phyloP scores from a whole-genome alignment of 2,113 vertebrate species.

The Chlamydotis undulata region DNA sequence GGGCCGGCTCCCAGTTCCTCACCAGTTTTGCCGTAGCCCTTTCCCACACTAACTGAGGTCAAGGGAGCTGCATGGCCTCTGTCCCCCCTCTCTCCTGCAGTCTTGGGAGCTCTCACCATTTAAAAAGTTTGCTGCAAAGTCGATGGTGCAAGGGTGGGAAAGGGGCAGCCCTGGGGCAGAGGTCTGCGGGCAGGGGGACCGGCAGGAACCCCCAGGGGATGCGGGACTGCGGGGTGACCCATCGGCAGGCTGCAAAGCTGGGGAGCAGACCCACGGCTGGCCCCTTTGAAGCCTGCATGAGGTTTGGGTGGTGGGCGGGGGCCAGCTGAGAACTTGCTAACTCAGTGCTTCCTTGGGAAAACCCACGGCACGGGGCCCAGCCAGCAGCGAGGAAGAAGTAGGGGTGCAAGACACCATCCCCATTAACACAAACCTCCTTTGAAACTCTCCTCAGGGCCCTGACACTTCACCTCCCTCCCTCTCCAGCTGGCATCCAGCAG shows the following conservation, averaged over 20 bases:
- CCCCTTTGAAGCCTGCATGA: background rate
- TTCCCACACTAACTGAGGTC: slow-evolving; percentile 29
- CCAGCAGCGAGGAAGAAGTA: fast-evolving
- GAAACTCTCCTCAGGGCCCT: background rate
- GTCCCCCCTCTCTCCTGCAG: background rate
- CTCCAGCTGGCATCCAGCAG: background rate
- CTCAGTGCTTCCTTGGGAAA: background rate
- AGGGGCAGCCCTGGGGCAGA: background rate
- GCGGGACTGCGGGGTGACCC: fast-evolving
- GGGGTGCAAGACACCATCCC: background rate
- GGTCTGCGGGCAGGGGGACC: fast-evolving
- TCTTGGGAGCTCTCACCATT: background rate
- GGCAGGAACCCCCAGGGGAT: background rate
- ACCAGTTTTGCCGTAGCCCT: background rate
- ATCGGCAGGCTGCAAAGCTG: background rate
- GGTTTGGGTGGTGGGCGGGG: background rate
- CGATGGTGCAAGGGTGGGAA: fast-evolving
- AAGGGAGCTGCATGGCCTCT: background rate
- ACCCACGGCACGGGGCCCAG: background rate
- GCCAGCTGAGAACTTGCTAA: background rate
- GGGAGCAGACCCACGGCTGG: fast-evolving
- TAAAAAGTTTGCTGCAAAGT: background rate
- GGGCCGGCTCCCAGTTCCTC: background rate
- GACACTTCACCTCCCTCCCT: slow-evolving; percentile 24
- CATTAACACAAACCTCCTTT: background rate